Percentiles rank a stretch among this genome's conserved stretches.
Evolutionary conservation across 2,888 invertebrate species (phyloP).

Genomic region (Ferdinandea cuprea): DNA sequence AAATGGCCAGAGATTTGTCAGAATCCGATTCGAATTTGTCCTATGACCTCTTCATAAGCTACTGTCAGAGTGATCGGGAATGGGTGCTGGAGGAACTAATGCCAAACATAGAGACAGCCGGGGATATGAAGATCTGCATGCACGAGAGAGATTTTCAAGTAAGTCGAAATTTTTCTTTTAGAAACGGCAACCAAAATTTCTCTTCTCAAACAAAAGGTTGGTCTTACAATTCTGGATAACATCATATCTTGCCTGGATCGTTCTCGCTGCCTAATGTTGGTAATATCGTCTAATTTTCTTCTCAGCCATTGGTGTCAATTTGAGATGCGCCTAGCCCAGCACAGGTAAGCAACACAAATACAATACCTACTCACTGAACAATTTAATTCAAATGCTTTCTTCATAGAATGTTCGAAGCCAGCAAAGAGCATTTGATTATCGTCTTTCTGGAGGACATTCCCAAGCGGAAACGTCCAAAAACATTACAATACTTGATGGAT

Average conservation of each 20-base stretch:
- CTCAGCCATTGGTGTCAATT: slow-evolving; percentile 89
- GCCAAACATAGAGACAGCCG: slow-evolving; percentile 86
- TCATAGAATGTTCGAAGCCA: slow-evolving; percentile 85
- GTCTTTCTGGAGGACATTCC: slow-evolving; percentile 88
- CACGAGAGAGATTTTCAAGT: slow-evolving; percentile 89
- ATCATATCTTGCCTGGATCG: slow-evolving; percentile 88
- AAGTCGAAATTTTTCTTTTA: slow-evolving; percentile 27
- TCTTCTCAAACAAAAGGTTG: too few species aligned
- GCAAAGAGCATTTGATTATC: slow-evolving; percentile 86
- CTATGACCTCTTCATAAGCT: slow-evolving; percentile 89
- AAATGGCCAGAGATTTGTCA: slow-evolving; percentile 77
- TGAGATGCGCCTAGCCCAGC: slow-evolving; percentile 88
- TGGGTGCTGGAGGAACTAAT: slow-evolving; percentile 87
- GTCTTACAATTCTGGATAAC: slow-evolving; percentile 88
- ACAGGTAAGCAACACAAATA: slow-evolving; percentile 82
- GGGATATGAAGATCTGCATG: slow-evolving; percentile 86
- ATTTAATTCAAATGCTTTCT: neutral
- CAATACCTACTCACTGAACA: too few species aligned
- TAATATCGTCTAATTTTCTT: slow-evolving; percentile 86
- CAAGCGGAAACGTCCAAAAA: slow-evolving; percentile 85
- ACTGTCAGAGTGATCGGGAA: slow-evolving; percentile 86
- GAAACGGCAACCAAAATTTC: too few species aligned
- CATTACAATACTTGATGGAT: slow-evolving; percentile 87
- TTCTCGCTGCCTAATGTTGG: slow-evolving; percentile 86
- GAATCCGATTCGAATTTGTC: slow-evolving; percentile 79